Conservation (phyloP, 2,113 vertebrate genomes). For the Lophotis ruficrista region DNA sequence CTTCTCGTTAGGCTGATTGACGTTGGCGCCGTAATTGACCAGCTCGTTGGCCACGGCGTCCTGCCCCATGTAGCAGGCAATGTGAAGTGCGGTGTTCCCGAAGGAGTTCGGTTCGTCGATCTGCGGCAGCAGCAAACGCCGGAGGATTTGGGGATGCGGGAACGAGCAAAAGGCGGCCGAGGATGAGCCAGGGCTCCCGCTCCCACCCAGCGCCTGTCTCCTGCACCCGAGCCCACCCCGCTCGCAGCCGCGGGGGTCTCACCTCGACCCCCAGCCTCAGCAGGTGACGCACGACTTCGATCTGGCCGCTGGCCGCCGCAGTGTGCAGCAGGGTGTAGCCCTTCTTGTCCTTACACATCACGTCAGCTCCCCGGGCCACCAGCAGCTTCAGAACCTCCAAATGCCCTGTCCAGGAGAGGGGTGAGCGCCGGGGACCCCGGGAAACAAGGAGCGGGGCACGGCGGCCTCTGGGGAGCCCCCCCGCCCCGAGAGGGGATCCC, state of each 20-base stretch:
- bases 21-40: constrained; percentile 91
- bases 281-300: constrained; percentile 88
- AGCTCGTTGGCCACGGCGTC: constrained; percentile 91
- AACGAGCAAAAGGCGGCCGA: neutral
- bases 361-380: constrained; percentile 85
- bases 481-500: neutral
- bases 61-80: constrained; percentile 92
- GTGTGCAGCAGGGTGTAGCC: constrained; percentile 94
- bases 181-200: neutral
- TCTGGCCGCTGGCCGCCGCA: constrained; percentile 88
- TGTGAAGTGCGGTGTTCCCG: constrained; percentile 96
- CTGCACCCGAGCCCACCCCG: neutral
- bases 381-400: constrained; percentile 93
- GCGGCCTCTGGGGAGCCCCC: neutral
- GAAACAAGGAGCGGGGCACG: fast-evolving
- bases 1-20: constrained; percentile 88
- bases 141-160: neutral
- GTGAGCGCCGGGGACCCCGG: neutral
- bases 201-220: neutral
- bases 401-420: constrained; percentile 76
- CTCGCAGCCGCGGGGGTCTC: neutral
- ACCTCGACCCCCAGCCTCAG: constrained; percentile 90
- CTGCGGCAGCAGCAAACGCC: constrained; percentile 53
- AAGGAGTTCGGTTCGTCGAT: constrained; percentile 89
- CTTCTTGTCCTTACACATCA: constrained; percentile 88